Base-by-base conservation (phyloP, 2,888 invertebrate species). In the Cinara cedri region DNA sequence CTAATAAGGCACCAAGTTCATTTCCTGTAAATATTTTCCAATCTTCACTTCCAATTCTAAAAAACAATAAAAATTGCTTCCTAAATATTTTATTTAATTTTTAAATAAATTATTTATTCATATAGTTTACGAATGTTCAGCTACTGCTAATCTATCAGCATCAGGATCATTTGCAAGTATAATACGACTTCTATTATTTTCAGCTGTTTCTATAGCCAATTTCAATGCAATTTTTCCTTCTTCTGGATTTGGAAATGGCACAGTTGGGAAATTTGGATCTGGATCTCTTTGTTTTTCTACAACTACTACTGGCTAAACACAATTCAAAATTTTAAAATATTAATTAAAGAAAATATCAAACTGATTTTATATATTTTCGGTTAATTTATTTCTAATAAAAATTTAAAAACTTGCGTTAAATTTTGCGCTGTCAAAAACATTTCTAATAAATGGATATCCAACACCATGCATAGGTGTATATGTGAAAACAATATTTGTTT, bases 391-490 rank as follows among this genome's bases (percentile, higher is more conserved):
- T 9, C 46, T 46, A 46, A 46, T 51, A 34, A 16, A 34, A 34
- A 34, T 4, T 34, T 24, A 57, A 60, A 81, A 57, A 82, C 83
- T 83, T 85, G 92, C 92, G 87, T 91, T 89, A 78, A 98, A 90
- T 82, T 91, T 91, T 71, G 93, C 91, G 13, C 87, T 86, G 82
- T 91, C 87, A 84, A 98, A 94, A 1, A 95, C 93, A 83, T 90
- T 88, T 80, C 89, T 86, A 81, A 97, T 89, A 84, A 90, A 96
- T 2, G 89, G 87, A 85, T 93, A 92, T 0, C 98, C 98, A 6
- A 99, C 98, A 6, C 99, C 99, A 85, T 99, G 99, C 95, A 99
- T 96, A 0, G 98, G 94, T 14, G 97, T 97, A 85, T 98, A 98
- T 0, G 94, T 93, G 82, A 95, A 91, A 72, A 89, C 89, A 0